A percentile compares a stretch with the other conserved stretches of the same genome.
These are phyloP conservation scores for Colaptes auratus DNA, from an alignment of 2,113 vertebrate genomes.

Conservation along the genomic window DNA sequence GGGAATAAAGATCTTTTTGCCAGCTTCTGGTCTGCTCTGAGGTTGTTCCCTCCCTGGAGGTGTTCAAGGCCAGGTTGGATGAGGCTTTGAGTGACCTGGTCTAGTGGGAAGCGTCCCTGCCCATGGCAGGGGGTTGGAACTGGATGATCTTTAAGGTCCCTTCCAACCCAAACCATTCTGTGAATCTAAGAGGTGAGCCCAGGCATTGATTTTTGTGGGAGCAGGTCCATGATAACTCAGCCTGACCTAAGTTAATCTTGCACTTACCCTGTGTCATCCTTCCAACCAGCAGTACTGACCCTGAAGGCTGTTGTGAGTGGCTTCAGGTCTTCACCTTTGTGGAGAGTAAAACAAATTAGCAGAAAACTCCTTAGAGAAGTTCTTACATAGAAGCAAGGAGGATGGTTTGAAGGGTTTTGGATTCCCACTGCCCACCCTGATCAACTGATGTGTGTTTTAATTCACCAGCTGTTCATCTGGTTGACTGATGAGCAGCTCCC, in stretches of 20 bases:
- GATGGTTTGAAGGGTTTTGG: background rate
- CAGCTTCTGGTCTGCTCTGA: background rate
- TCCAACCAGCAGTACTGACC: background rate
- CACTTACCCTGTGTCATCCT: rapidly evolving
- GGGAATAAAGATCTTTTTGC: background rate
- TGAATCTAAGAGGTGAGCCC: background rate
- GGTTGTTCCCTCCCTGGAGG: background rate
- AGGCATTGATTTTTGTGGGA: background rate
- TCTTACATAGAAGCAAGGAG: background rate
- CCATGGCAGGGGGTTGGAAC: too few species aligned
- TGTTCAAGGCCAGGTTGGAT: too few species aligned
- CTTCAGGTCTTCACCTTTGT: background rate
- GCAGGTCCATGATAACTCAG: background rate
- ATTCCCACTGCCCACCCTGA: background rate
- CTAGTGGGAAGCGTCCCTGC: too few species aligned
- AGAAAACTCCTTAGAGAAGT: background rate
- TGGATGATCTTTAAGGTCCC: too few species aligned
- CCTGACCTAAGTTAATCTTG: background rate
- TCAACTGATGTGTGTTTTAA: background rate
- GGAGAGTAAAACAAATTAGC: background rate
- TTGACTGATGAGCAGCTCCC: background rate
- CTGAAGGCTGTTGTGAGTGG: background rate
- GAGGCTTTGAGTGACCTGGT: too few species aligned
- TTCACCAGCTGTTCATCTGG: background rate
- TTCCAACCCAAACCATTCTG: too few species aligned